These are phyloP conservation scores for Tribolium castaneum DNA, from an alignment of 1,140 invertebrate genomes.

Conservation along the genomic window DNA sequence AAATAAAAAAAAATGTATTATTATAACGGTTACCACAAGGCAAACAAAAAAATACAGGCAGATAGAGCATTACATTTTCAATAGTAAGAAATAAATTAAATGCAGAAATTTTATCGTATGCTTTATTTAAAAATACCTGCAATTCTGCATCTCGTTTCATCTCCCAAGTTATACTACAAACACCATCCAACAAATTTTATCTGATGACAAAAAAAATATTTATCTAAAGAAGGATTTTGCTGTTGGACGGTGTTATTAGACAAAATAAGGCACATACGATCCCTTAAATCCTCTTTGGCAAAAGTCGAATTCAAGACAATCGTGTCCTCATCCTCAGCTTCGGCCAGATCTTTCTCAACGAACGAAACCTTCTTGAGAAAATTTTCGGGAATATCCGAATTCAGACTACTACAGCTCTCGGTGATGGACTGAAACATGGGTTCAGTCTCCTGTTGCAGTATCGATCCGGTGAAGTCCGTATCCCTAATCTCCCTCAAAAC, in stretches of 20 bases:
- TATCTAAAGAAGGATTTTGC: no score
- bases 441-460: constrained; percentile 58
- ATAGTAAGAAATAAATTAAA: no score
- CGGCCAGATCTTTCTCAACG: constrained; percentile 6
- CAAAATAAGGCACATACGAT: background rate
- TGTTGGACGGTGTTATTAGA: no score
- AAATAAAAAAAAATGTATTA: no score
- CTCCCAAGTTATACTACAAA: no score
- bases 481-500: constrained; percentile 61
- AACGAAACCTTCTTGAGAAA: constrained; percentile 55
- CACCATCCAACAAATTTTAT: no score
- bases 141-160: no score
- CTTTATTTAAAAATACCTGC: no score
- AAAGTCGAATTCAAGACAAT: constrained; percentile 4
- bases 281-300: constrained; percentile 1
- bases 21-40: no score
- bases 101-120: no score
- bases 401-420: constrained; percentile 60
- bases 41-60: no score
- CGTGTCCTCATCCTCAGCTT: background rate
- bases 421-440: constrained; percentile 60
- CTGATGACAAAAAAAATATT: background rate
- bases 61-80: no score
- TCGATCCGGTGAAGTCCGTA: constrained; percentile 58
- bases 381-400: constrained; percentile 58